Evolutionary conservation across 2,113 vertebrate genomes (phyloP).

Genomic region (Diadophis punctatus): DNA sequence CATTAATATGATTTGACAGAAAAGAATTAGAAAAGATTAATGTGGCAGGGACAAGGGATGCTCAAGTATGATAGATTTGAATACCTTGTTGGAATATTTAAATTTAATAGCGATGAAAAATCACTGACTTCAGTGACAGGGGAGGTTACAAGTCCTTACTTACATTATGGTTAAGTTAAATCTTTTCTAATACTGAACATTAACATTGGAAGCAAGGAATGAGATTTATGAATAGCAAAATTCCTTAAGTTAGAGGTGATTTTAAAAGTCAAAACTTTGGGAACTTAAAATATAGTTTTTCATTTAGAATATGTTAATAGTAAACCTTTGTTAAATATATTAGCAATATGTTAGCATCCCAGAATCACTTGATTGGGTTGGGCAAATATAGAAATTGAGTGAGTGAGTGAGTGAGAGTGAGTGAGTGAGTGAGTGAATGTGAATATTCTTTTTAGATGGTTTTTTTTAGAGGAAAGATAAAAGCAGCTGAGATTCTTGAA

Average conservation of each 20-base stretch:
- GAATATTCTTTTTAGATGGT: background rate
- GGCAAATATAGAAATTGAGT: background rate
- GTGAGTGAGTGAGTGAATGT: slow-evolving; percentile 33
- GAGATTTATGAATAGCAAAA: slow-evolving; percentile 20
- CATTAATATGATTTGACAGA: slow-evolving; percentile 39
- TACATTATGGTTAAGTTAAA: slow-evolving; percentile 50
- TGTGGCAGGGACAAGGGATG: slow-evolving; percentile 37
- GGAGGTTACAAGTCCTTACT: slow-evolving; percentile 48
- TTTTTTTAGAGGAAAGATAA: slow-evolving; percentile 28
- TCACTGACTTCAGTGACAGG: slow-evolving; percentile 48
- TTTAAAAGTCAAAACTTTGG: slow-evolving; percentile 18
- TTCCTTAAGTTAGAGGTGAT: slow-evolving; percentile 31
- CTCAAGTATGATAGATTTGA: slow-evolving; percentile 35
- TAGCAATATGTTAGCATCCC: background rate
- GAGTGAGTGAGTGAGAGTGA: background rate
- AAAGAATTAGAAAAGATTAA: slow-evolving; percentile 43
- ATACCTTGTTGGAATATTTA: slow-evolving; percentile 36
- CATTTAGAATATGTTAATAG: slow-evolving; percentile 28
- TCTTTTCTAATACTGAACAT: slow-evolving; percentile 19
- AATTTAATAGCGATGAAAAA: slow-evolving; percentile 57
- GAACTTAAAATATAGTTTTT: slow-evolving; percentile 26
- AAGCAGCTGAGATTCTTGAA: background rate
- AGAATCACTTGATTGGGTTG: background rate
- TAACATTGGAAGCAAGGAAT: slow-evolving; percentile 17
- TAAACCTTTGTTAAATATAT: slow-evolving; percentile 15